Evolutionary conservation across 2,113 vertebrate species (phyloP).

Genomic region (Sturnira hondurensis): DNA sequence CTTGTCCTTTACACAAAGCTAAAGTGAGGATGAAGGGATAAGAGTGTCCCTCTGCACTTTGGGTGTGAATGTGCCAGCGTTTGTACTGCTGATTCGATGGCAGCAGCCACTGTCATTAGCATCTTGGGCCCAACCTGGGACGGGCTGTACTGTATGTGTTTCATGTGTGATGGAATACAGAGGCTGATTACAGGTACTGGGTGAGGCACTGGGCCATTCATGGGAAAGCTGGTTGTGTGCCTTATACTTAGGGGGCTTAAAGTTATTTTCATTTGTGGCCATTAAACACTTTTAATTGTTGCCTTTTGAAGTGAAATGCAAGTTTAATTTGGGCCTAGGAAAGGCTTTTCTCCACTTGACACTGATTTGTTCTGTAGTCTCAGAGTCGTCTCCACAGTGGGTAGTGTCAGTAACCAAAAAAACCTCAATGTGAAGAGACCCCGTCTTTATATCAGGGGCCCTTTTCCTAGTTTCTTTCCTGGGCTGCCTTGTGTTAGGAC

Average conservation of each 20-base stretch:
- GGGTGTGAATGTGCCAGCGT: slow-evolving; percentile 34
- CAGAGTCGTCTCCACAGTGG: not conserved
- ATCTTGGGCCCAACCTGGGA: slow-evolving; percentile 45
- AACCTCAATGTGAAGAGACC: not conserved
- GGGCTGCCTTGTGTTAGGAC: not conserved
- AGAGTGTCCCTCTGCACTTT: slow-evolving; percentile 45
- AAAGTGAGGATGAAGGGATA: slow-evolving; percentile 46
- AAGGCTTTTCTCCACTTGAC: not conserved
- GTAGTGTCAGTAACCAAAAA: not conserved
- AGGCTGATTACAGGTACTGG: slow-evolving; percentile 18
- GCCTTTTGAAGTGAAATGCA: not conserved
- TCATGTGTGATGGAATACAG: slow-evolving; percentile 14
- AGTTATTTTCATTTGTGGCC: not conserved
- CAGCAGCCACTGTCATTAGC: slow-evolving; percentile 54
- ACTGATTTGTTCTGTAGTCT: slow-evolving; percentile 8
- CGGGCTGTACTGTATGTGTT: slow-evolving; percentile 38
- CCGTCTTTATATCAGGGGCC: not conserved
- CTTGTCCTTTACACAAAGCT: slow-evolving; percentile 36
- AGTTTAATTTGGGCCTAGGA: slow-evolving; percentile 23
- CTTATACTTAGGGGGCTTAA: not conserved
- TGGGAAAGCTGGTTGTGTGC: not conserved
- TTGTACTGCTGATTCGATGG: slow-evolving; percentile 24
- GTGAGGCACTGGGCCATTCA: not conserved
- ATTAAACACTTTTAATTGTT: not conserved
- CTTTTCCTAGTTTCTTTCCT: not conserved